These are phyloP conservation scores for Melanchra persicariae DNA, from an alignment of 2,888 invertebrate species.

Conservation along the genomic window DNA sequence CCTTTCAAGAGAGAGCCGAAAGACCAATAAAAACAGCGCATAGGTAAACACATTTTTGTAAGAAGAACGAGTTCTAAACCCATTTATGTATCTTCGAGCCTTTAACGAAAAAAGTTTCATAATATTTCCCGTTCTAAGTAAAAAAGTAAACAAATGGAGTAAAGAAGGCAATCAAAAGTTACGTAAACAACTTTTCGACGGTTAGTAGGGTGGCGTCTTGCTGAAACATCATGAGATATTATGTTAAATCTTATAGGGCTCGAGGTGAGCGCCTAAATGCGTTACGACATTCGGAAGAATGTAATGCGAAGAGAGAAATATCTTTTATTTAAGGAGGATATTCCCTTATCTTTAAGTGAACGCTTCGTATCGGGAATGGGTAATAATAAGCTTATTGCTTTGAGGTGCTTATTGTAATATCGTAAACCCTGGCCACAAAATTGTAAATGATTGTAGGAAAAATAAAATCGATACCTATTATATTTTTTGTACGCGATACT, in stretches of 20 bases:
- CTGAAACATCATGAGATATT: constrained; percentile 78
- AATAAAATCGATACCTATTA: no score
- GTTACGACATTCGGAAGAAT: constrained; percentile 69
- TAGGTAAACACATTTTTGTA: constrained; percentile 78
- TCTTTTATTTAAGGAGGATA: constrained; percentile 66
- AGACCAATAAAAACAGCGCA: constrained; percentile 74
- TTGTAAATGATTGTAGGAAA: neutral
- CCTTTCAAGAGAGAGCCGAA: constrained; percentile 63
- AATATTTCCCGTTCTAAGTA: constrained; percentile 86
- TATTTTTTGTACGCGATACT: no score
- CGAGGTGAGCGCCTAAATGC: constrained; percentile 73
- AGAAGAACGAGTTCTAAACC: constrained; percentile 79
- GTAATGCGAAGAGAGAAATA: constrained; percentile 62
- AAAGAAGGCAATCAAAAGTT: constrained; percentile 89
- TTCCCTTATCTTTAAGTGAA: constrained; percentile 45
- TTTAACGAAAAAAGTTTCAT: constrained; percentile 87
- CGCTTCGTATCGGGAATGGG: constrained; percentile 33
- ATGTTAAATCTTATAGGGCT: constrained; percentile 76
- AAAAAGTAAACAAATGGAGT: constrained; percentile 87
- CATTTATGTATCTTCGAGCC: constrained; percentile 85
- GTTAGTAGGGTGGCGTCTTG: constrained; percentile 75
- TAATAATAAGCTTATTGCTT: constrained; percentile 31
- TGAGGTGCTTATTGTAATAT: constrained; percentile 1
- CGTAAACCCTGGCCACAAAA: neutral
- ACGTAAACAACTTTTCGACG: constrained; percentile 85